Conservation (phyloP, 2,113 vertebrate genomes). For the Ailuropoda melanoleuca region DNA sequence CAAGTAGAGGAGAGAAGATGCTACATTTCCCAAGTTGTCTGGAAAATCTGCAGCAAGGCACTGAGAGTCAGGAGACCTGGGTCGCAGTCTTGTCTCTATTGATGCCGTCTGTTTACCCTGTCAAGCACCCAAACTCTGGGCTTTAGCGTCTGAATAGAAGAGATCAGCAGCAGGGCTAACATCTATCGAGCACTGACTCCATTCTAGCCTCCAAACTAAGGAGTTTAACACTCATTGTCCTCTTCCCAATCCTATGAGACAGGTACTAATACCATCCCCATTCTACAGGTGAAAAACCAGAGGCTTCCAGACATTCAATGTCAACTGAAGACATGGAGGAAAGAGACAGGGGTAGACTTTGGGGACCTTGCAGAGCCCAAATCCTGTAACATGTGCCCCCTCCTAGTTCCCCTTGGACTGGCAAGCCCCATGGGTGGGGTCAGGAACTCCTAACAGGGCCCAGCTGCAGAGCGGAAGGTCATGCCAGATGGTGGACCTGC, state of each 20-base stretch:
- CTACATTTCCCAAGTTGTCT: neutral
- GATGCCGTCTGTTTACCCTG: neutral
- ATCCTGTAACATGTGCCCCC: neutral
- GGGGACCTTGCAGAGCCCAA: neutral
- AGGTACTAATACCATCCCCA: neutral
- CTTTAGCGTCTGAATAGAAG: neutral
- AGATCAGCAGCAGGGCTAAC: neutral
- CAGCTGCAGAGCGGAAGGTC: neutral
- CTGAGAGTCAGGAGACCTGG: neutral
- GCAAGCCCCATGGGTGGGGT: neutral
- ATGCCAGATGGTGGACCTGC: slow-evolving; percentile 11
- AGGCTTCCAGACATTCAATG: neutral
- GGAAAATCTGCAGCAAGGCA: neutral
- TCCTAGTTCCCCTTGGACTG: neutral
- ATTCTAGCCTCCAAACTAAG: neutral
- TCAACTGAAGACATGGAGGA: neutral
- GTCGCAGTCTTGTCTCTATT: neutral
- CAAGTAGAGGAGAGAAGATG: neutral
- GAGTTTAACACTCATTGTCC: neutral
- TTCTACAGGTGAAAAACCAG: neutral
- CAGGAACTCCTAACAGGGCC: neutral
- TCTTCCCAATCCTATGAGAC: neutral
- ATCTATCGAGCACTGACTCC: neutral
- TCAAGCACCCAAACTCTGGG: neutral
- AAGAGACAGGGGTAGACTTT: neutral